These are phyloP conservation scores for Drosophila peninsularis DNA, from an alignment of 2,888 invertebrate species.

Conservation along the genomic window DNA sequence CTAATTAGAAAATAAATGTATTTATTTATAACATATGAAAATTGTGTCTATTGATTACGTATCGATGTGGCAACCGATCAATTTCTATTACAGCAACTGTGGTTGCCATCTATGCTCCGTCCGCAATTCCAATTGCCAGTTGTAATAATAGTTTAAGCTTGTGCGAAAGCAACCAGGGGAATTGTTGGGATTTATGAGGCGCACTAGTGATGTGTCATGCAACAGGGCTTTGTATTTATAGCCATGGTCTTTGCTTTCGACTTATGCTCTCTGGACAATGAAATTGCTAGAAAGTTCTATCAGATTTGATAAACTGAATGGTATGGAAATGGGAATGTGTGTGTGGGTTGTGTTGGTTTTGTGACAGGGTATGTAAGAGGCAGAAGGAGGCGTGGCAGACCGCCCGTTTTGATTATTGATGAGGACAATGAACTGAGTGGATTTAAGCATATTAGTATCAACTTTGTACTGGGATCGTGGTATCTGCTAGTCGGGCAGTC, in stretches of 20 bases:
- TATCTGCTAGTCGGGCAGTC: no score
- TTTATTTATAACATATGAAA: constrained; percentile 28
- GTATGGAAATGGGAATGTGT: not conserved
- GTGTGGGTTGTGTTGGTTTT: not conserved
- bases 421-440: not conserved
- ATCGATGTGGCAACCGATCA: constrained; percentile 6
- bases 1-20: constrained; percentile 47
- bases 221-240: constrained; percentile 1
- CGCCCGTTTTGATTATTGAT: not conserved
- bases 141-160: constrained; percentile 3
- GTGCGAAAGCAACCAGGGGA: not conserved
- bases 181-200: constrained; percentile 1
- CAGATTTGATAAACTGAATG: not conserved
- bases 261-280: not conserved
- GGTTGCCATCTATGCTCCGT: constrained; percentile 1
- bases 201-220: not conserved
- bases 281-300: not conserved
- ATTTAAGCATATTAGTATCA: no score
- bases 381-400: not conserved
- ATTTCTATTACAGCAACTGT: constrained; percentile 23
- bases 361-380: no score
- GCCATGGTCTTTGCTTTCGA: not conserved
- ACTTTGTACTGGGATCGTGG: no score
- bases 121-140: constrained; percentile 6
- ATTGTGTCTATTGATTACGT: constrained; percentile 2